These are phyloP conservation scores for Holotrichia oblita DNA, from an alignment of 1,140 invertebrate genomes.

Conservation along the genomic window DNA sequence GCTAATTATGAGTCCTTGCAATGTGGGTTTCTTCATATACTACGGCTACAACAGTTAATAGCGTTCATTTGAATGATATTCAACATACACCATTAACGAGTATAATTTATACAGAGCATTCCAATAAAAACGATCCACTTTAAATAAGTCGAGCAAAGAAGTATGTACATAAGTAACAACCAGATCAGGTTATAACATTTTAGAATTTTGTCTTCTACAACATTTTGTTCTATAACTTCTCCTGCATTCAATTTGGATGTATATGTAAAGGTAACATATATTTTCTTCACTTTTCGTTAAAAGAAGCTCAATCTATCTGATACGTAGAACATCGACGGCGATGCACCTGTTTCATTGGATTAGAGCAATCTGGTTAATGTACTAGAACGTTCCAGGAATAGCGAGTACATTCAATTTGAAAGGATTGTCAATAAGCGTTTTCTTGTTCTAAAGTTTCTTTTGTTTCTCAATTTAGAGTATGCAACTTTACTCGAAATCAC, in stretches of 20 bases:
- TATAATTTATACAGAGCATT: no score
- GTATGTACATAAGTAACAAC: no score
- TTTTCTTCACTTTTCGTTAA: not conserved
- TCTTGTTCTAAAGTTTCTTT: not conserved
- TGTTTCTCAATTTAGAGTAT: not conserved
- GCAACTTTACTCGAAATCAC: not conserved
- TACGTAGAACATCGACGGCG: not conserved
- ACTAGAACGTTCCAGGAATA: not conserved
- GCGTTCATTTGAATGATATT: no score
- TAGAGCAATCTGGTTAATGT: conserved; percentile 12
- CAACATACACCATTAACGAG: no score
- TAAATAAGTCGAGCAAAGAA: no score
- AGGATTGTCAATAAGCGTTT: not conserved
- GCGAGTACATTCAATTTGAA: not conserved
- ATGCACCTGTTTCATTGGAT: conserved; percentile 6
- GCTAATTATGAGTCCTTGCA: no score
- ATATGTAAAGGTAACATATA: not conserved
- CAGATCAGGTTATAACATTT: no score
- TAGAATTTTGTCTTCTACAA: no score
- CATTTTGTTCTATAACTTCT: no score
- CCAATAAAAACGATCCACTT: no score
- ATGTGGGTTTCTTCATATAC: no score
- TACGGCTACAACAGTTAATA: no score
- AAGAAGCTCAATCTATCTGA: not conserved
- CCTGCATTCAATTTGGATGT: not conserved